Conservation (phyloP, 2,797 vertebrate genomes). For the Buceros bicornis region DNA sequence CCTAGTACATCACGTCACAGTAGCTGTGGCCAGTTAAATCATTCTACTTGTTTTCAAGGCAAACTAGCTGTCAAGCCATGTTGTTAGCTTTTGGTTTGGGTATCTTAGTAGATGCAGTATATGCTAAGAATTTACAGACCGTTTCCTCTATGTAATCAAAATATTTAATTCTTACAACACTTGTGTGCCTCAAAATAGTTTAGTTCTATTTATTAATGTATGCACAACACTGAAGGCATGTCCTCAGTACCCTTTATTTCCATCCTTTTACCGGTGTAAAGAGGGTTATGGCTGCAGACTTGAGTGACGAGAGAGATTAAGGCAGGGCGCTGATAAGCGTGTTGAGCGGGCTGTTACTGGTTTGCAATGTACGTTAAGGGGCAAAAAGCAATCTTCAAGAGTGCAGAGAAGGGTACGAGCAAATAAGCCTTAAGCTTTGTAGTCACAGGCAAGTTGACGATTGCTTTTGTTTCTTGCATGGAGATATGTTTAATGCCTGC, state of each 20-base stretch:
- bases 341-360: accelerated
- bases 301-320: not conserved
- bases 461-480: not conserved
- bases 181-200: not conserved
- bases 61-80: not conserved
- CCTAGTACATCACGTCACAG: not conserved
- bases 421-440: not conserved
- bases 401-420: not conserved
- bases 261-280: not conserved
- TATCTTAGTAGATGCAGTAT: not conserved
- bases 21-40: not conserved
- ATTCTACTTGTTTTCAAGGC: not conserved
- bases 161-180: not conserved
- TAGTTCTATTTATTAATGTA: not conserved
- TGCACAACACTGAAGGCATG: too few species aligned
- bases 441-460: not conserved
- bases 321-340: not conserved
- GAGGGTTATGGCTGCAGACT: not conserved
- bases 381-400: not conserved
- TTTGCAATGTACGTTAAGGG: not conserved
- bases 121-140: not conserved
- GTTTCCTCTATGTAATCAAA: not conserved
- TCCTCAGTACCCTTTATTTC: not conserved
- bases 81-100: not conserved
- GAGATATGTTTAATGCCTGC: not conserved